phyloP scores from a whole-genome alignment of 2,797 vertebrate species.

The Paratrypauchen microcephalus region DNA sequence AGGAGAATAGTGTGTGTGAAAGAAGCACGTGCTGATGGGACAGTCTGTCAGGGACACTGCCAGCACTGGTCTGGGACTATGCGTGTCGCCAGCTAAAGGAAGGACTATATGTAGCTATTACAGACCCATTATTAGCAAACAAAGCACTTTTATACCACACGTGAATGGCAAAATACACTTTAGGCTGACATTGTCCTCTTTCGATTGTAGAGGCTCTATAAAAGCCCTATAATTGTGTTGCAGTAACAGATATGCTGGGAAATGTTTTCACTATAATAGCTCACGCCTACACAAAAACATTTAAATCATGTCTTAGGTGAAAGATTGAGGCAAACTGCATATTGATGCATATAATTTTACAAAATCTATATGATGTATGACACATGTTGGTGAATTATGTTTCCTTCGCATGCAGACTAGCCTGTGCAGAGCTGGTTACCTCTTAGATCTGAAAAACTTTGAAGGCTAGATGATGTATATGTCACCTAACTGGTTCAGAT shows the following conservation, averaged over 20 bases:
- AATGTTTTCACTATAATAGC: background rate
- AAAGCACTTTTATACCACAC: constrained; percentile 2
- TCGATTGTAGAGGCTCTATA: background rate
- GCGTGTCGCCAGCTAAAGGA: constrained; percentile 31
- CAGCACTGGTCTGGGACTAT: constrained; percentile 29
- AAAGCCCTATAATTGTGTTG: background rate
- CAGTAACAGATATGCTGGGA: constrained; percentile 1
- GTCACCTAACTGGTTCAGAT: background rate
- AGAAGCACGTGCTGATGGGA: constrained; percentile 36
- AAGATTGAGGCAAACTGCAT: background rate
- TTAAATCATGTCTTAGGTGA: background rate
- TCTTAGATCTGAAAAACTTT: background rate
- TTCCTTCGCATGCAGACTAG: background rate
- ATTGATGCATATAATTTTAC: background rate
- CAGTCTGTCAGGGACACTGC: constrained; percentile 46
- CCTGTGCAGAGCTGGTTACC: background rate
- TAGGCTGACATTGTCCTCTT: background rate
- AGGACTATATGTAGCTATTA: constrained; percentile 9
- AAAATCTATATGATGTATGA: background rate
- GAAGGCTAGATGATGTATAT: background rate
- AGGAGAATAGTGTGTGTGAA: constrained; percentile 45
- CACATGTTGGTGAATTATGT: background rate
- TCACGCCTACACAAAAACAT: background rate
- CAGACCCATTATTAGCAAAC: constrained; percentile 7
- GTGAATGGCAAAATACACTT: background rate